Evolutionary conservation across 64 coral and sea anemone species (phyloP).

Genomic region (Stylophora pistillata): DNA sequence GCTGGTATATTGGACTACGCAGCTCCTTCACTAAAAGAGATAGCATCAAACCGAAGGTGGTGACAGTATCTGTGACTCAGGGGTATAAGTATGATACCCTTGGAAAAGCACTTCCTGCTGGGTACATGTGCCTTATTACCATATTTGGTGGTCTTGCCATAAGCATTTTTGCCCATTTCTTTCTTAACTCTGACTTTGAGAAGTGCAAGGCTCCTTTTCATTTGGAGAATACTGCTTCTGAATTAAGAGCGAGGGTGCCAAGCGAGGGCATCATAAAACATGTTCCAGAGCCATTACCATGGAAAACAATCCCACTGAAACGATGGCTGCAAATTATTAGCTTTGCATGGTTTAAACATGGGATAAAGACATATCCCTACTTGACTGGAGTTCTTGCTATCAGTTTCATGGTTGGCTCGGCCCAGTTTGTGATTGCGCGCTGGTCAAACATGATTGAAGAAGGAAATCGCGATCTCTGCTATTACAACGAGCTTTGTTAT

Average conservation of each 20-base stretch:
- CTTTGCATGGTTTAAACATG: constrained; percentile 74
- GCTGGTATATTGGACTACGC: constrained; percentile 89
- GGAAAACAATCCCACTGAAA: constrained; percentile 43
- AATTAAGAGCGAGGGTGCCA: background rate
- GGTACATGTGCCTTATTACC: constrained; percentile 65
- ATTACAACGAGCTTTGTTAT: constrained; percentile 94
- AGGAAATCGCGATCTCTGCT: constrained; percentile 83
- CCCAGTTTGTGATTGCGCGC: constrained; percentile 90
- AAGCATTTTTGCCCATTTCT: constrained; percentile 76
- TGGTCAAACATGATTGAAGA: constrained; percentile 84
- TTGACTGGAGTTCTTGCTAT: constrained; percentile 74
- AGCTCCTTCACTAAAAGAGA: constrained; percentile 2
- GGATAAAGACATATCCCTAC: constrained; percentile 83
- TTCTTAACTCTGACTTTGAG: constrained; percentile 89
- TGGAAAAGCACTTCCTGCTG: constrained; percentile 61
- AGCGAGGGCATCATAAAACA: constrained; percentile 23
- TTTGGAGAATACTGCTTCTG: background rate
- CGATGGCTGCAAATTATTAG: constrained; percentile 61
- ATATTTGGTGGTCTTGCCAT: constrained; percentile 63
- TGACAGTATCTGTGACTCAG: constrained; percentile 43
- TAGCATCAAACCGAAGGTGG: constrained; percentile 5
- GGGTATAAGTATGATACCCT: constrained; percentile 54
- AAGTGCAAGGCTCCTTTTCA: constrained; percentile 28
- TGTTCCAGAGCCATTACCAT: constrained; percentile 57
- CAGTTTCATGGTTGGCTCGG: constrained; percentile 81